Evolutionary conservation across 2,797 vertebrate species (phyloP), one percentile per base, ranked within the genome.

Genomic region (Pipistrellus pygmaeus): DNA sequence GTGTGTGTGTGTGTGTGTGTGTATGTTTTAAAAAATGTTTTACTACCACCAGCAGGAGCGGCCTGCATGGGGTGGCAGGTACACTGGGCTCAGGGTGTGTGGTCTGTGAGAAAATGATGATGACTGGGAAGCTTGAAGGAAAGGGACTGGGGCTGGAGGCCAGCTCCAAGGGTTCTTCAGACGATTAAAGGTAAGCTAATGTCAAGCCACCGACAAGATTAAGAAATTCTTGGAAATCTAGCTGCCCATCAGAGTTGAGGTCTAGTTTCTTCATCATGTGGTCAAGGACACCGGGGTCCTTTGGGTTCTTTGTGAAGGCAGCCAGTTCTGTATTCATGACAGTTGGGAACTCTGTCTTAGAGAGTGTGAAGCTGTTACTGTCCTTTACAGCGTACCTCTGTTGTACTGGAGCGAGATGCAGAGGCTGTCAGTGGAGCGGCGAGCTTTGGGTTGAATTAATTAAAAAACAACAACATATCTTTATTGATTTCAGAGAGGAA

Each of bases 181-280:
- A 21, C 4, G 41, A 73, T 21, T 0, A 92, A 99, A 98, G 91
- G 85, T 96, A 99, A 44, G 99, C 97, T 30, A 96, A 1, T 0
- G 99, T 98, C 1, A 99, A 76, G 87, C 98, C 98, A 1, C 97
- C 96, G 2, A 99, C 97, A 71, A 99, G 94, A 85, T 88, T 98
- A 72, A 98, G 97, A 95, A 99, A 99, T 96, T 99, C 99, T 76
- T 98, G 98, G 97, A 99, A 99, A 91, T 99, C 98, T 71, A 99
- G 95, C 83, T 99, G 95, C 23, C 99, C 8, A 55, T 23, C 21
- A 55, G 53, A 55, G 21, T 23, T 55, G 53, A 55, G 53, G 53
- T 55, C 20, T 21, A 55, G 3, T 55, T 55, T 55, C 21, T 55
- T 55, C 20, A 55, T 55, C 53, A 9, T 55, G 53, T 8, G 53